Base-by-base conservation (phyloP, 2,113 vertebrate genomes). In the Aphelocoma coerulescens region DNA sequence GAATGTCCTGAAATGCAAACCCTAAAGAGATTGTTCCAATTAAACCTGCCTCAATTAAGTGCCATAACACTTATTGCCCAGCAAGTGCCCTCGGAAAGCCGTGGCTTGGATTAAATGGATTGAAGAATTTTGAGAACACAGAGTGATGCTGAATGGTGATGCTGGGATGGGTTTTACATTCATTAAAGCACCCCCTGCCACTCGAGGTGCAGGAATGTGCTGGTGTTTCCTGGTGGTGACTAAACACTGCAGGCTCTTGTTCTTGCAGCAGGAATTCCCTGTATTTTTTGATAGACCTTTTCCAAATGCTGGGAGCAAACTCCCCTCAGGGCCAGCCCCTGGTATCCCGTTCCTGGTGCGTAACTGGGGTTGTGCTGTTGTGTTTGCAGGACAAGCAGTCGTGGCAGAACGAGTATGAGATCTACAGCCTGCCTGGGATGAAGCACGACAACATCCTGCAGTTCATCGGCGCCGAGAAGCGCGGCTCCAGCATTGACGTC, bases 371-470 rank as follows among this genome's bases (percentile, higher is more conserved):
- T 8, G 73, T 86, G 84, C 14, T 86, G 49, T 35, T 37, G 39
- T 57, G 21, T 20, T 41, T 23, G 43, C 88, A 99, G 99, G 99
- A 99, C 97, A 99, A 99, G 87, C 98, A 99, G 91, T 99, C 99
- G 1, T 99, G 99, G 99, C 99, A 99, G 98, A 99, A 99, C 30
- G 99, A 99, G 94, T 99, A 99, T 13, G 99, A 99, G 97, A 99
- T 99, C 74, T 99, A 99, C 98, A 99, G 98, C 89, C 95, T 99
- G 93, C 98, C 98, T 49, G 99, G 99, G 63, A 99, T 99, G 99
- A 99, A 99, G 94, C 99, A 99, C 59, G 99, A 99, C 69, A 99
- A 99, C 91, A 98, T 99, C 93, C 92, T 99, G 69, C 98, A 99
- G 95, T 99, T 99, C 92, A 99, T 99, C 41, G 99, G 99, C 10